Percentiles rank a stretch among this genome's conserved stretches.
Evolutionary conservation across 2,113 vertebrate genomes (phyloP).

Genomic region (Corvus moneduloides): DNA sequence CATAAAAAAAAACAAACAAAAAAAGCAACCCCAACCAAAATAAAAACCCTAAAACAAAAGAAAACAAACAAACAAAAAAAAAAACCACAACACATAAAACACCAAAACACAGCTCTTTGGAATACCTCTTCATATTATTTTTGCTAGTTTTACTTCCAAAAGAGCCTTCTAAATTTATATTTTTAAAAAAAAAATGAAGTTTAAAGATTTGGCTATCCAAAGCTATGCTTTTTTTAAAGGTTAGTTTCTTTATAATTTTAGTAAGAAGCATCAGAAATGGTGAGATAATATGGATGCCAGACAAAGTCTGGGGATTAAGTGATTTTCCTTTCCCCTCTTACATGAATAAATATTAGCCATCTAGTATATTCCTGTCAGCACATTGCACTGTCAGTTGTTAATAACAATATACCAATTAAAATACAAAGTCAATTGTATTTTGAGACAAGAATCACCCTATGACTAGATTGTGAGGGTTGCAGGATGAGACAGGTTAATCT

Average conservation of each 20-base stretch:
- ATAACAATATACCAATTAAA: slow-evolving; percentile 22
- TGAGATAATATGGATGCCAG: background rate
- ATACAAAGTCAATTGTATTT: background rate
- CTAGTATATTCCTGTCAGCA: background rate
- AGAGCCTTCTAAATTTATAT: background rate
- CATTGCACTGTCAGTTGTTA: slow-evolving; percentile 10
- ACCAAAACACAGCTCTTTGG: background rate
- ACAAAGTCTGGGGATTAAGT: background rate
- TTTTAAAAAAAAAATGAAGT: background rate
- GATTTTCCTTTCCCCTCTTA: background rate
- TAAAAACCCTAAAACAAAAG: background rate
- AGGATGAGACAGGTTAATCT: background rate
- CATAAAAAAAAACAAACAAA: background rate
- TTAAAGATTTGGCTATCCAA: background rate
- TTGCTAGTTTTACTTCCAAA: background rate
- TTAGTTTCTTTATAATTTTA: background rate
- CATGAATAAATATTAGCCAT: slow-evolving; percentile 38
- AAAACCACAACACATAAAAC: background rate
- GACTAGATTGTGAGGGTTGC: background rate
- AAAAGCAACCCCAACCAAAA: background rate
- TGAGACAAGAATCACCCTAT: background rate
- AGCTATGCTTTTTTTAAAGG: background rate
- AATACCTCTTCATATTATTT: background rate
- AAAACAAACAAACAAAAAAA: background rate
- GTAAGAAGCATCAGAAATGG: background rate